Percentiles rank a stretch among this genome's conserved stretches.
Evolutionary conservation across 2,888 invertebrate genomes (phyloP).

Genomic region (Eupithecia tripunctaria): DNA sequence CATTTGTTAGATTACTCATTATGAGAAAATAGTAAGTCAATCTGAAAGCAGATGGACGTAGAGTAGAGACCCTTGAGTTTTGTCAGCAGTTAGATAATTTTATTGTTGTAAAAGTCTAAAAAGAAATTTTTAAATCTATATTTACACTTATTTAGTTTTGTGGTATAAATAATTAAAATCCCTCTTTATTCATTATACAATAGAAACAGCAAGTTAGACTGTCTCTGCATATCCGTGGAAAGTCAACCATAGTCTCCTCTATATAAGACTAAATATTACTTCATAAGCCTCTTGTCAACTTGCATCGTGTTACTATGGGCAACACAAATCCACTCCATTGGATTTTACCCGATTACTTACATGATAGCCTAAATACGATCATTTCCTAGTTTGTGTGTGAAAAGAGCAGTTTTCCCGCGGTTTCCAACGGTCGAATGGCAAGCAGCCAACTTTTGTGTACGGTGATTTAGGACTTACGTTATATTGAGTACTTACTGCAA

Average conservation of each 20-base stretch:
- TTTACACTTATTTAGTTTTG: too few species aligned
- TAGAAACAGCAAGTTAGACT: too few species aligned
- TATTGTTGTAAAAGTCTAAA: too few species aligned
- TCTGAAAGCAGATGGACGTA: too few species aligned
- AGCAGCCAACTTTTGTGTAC: constrained; percentile 65
- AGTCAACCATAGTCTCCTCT: neutral
- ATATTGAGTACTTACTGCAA: constrained; percentile 14
- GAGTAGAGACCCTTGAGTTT: too few species aligned
- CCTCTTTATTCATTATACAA: too few species aligned
- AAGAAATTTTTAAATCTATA: too few species aligned
- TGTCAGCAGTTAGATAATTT: neutral
- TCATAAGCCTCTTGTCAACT: neutral
- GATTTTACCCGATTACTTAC: neutral
- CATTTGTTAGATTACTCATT: neutral
- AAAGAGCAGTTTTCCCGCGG: constrained; percentile 71
- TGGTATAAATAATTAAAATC: too few species aligned
- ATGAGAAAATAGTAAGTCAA: neutral
- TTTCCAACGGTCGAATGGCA: constrained; percentile 75
- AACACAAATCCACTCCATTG: neutral
- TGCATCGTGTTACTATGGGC: neutral
- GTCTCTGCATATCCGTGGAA: neutral
- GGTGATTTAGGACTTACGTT: constrained; percentile 29
- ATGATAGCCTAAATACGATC: neutral
- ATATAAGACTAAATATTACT: neutral
- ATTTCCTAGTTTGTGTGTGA: constrained; percentile 58